A percentile compares a stretch with the other conserved stretches of the same genome.
These are phyloP conservation scores for Pygoscelis antarcticus DNA, from an alignment of 2,113 vertebrate species.

Conservation along the genomic window DNA sequence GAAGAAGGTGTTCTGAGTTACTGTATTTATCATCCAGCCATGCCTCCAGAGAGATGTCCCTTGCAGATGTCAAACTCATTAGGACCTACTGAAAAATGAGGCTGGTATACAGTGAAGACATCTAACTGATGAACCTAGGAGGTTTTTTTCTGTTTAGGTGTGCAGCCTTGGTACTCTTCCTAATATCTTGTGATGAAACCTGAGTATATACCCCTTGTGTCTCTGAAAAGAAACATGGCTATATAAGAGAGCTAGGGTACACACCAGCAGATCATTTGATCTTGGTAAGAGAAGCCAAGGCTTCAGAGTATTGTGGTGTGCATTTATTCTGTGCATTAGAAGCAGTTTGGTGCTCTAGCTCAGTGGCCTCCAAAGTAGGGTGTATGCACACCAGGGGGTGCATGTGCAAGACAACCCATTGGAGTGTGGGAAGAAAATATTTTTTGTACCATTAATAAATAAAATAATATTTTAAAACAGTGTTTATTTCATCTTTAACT, in stretches of 20 bases:
- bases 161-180: background rate
- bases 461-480: background rate
- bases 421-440: background rate
- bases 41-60: background rate
- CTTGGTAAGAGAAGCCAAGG: background rate
- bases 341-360: background rate
- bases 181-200: background rate
- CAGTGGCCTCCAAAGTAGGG: background rate
- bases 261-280: background rate
- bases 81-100: background rate
- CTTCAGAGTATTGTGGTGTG: background rate
- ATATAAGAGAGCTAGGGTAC: background rate
- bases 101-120: background rate
- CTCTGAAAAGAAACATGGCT: background rate
- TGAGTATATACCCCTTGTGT: background rate
- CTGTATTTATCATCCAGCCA: background rate
- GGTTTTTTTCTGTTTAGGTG: background rate
- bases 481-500: background rate
- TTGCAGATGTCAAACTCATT: background rate
- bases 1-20: background rate
- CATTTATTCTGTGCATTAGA: background rate
- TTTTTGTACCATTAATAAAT: background rate
- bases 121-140: background rate
- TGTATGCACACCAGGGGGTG: accelerated
- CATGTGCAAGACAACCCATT: background rate